Conservation (phyloP, 2,888 invertebrate species). For the Pollenia amentaria region DNA sequence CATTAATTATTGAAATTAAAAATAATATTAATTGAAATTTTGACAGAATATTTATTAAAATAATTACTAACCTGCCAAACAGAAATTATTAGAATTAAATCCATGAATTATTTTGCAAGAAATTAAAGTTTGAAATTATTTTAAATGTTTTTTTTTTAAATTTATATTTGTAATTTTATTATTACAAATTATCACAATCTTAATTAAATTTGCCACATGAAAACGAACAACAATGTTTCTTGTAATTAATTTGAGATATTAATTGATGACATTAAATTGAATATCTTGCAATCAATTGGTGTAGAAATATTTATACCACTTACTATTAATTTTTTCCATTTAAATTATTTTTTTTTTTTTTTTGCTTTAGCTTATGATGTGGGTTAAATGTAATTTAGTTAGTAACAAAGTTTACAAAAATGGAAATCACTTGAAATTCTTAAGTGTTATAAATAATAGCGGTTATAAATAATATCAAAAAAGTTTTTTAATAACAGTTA, state of each 20-base stretch:
- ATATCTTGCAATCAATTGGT: conserved; percentile 6
- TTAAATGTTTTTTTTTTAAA: neutral
- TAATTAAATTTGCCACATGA: conserved; percentile 1
- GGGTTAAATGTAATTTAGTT: too few species aligned
- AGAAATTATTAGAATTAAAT: neutral
- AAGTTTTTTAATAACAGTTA: too few species aligned
- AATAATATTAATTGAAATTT: conserved; percentile 18
- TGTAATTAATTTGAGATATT: conserved; percentile 12
- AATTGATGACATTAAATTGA: conserved; percentile 10
- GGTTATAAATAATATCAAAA: too few species aligned
- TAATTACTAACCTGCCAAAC: neutral
- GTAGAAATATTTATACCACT: neutral
- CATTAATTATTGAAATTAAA: neutral
- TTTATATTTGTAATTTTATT: neutral
- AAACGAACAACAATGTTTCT: neutral
- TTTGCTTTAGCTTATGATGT: neutral
- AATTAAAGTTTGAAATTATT: neutral
- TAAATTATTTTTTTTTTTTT: conserved; percentile 1
- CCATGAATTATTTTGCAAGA: neutral
- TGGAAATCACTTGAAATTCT: too few species aligned
- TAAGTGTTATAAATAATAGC: too few species aligned
- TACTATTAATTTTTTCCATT: neutral
- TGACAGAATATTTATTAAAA: conserved; percentile 38
- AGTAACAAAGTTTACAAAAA: too few species aligned
- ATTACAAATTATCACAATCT: conserved; percentile 25